Base-by-base conservation (phyloP, 2,888 invertebrate genomes). In the Drosophila helvetica region DNA sequence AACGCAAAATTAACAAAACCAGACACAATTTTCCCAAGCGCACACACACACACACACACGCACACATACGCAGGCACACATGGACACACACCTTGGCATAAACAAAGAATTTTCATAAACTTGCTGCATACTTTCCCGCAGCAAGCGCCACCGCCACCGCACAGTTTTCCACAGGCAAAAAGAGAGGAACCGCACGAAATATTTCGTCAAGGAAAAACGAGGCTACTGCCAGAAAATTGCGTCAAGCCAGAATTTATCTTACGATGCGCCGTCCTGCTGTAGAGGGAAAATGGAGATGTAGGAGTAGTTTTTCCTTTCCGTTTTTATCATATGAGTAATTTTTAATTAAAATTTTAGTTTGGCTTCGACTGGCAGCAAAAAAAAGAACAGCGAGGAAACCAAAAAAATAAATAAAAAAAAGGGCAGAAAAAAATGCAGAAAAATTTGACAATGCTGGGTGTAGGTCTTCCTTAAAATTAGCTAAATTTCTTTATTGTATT, bases 91-190 rank as follows among this genome's bases (percentile, higher is more conserved):
- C 74, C 74, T 80, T 71, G 71, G 51, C 66, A 73, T 68, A 75
- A 73, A 72, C 77, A 73, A 86, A 80, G 87, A 82, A 84, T 86
- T 86, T 85, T 85, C 85, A 85, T 84, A 86, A 86, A 86, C 87
- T 84, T 82, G 75, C 76, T 77, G 79, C 80, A 80, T 77, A 80
- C 75, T 79, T 85, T 82, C 70, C 38, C 38, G n/a, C n/a, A 38
- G 12, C 15, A 15, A 38, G 2, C 47, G 69, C 57, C 70, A 63
- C 50, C 56, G 58, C 52, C 56, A 53, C 52, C 52, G 42, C 46
- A 15, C 25, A 63, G 46, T 60, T 64, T 64, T 50, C 51, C 61
- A 38, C 7, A 43, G 52, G 38, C 59, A 38, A 45, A 25, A 54
- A 19, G 17, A 22, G 33, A 72, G 57, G 27, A 81, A 81, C 86